A percentile compares a stretch with the other conserved stretches of the same genome.
These are phyloP conservation scores for Sciaenops ocellatus DNA, from an alignment of 2,797 vertebrate genomes.

Conservation along the genomic window DNA sequence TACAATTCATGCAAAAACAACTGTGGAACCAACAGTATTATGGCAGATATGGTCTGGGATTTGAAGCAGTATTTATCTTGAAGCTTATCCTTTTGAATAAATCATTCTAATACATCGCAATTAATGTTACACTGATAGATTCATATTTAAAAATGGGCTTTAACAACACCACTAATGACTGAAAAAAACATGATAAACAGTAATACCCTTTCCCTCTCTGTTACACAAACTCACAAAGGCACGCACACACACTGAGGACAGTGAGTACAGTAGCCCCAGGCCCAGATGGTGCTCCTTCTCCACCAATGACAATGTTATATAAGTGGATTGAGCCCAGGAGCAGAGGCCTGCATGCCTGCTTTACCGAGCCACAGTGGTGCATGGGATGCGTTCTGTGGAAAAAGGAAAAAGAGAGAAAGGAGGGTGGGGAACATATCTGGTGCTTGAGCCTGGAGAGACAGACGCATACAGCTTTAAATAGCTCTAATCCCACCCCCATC, in stretches of 20 bases:
- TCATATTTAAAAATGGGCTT: neutral
- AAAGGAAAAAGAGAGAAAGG: conserved; percentile 31
- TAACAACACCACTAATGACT: neutral
- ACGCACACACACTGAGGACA: conserved; percentile 56
- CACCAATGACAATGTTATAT: conserved; percentile 77
- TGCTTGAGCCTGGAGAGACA: conserved; percentile 69
- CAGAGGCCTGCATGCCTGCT: conserved; percentile 62
- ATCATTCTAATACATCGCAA: neutral
- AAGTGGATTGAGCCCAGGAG: conserved; percentile 74
- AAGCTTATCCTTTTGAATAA: neutral
- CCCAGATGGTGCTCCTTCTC: conserved; percentile 78
- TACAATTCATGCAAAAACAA: neutral
- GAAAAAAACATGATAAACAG: conserved; percentile 15
- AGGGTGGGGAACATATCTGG: conserved; percentile 51
- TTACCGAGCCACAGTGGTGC: conserved; percentile 47
- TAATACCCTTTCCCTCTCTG: conserved; percentile 22
- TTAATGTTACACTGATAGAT: neutral
- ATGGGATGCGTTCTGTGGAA: conserved; percentile 57
- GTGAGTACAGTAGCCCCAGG: conserved; percentile 72
- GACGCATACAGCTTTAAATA: conserved; percentile 82
- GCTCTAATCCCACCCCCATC: conserved; percentile 79
- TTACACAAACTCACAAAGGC: conserved; percentile 43
- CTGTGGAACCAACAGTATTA: neutral
- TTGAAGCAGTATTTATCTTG: neutral
- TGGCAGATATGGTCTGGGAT: neutral